Percentiles rank a stretch among this genome's conserved stretches.
These are phyloP conservation scores for Phylloscopus trochiloides DNA, from an alignment of 2,113 vertebrate genomes.

Conservation along the genomic window DNA sequence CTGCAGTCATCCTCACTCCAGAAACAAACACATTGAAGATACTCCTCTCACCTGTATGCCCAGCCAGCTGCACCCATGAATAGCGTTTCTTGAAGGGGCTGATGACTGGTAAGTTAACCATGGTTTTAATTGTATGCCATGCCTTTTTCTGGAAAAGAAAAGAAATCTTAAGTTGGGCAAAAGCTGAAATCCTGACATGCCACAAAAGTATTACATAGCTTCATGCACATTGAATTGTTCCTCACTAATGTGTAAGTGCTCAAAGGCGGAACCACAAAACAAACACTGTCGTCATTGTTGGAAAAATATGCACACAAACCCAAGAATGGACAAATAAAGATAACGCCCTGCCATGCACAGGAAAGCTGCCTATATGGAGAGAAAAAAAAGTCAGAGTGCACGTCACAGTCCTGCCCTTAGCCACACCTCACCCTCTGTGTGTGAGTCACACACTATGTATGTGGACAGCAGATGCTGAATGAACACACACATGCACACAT, in stretches of 20 bases:
- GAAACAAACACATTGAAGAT: background rate
- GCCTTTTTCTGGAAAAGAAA: constrained; percentile 79
- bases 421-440: background rate
- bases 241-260: background rate
- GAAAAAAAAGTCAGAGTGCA: background rate
- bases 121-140: constrained; percentile 93
- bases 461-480: background rate
- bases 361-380: background rate
- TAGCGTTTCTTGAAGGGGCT: constrained; percentile 88
- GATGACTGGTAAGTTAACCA: constrained; percentile 89
- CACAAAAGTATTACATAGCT: background rate
- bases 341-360: background rate
- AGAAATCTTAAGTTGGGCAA: background rate
- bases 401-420: background rate
- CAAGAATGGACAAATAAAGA: background rate
- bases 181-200: background rate
- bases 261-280: background rate
- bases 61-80: constrained; percentile 94
- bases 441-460: background rate
- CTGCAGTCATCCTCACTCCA: background rate
- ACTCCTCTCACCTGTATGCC: constrained; percentile 85
- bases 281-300: background rate
- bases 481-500: background rate
- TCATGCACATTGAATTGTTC: background rate
- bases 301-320: background rate